Percentiles rank a stretch among this genome's conserved stretches.
Conservation (phyloP, 2,113 vertebrate genomes). For the Myotis lucifugus region DNA sequence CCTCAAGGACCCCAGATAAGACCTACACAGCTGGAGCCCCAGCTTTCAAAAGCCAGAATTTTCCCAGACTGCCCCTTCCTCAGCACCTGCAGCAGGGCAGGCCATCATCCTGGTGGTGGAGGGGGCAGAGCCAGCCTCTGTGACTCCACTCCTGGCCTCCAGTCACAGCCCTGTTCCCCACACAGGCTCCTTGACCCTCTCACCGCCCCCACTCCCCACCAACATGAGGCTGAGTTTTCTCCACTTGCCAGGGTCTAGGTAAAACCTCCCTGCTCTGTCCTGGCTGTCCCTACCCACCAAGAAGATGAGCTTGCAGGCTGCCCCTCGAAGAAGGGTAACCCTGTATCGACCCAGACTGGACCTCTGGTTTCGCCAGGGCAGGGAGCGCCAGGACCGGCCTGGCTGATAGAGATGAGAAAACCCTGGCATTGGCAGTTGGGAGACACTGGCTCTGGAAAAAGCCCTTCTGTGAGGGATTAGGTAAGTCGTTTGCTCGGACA, state of each 20-base stretch:
- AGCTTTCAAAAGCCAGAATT: not conserved
- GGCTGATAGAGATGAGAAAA: not conserved
- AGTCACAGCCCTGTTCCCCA: not conserved
- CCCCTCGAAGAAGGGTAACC: not conserved
- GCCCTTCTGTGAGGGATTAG: not conserved
- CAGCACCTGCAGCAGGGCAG: not conserved
- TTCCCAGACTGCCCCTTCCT: not conserved
- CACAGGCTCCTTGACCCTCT: not conserved
- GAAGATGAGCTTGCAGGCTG: not conserved
- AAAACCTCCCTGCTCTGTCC: not conserved
- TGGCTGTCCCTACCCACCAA: not conserved
- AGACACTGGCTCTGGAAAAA: not conserved
- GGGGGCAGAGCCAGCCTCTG: not conserved
- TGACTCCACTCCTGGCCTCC: not conserved
- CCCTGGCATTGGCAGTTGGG: not conserved
- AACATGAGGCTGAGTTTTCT: not conserved
- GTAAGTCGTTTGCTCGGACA: not conserved
- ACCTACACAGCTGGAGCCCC: not conserved
- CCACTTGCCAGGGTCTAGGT: not conserved
- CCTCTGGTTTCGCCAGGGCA: not conserved
- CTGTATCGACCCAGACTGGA: no score
- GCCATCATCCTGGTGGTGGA: not conserved
- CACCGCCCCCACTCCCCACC: not conserved
- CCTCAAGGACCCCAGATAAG: not conserved
- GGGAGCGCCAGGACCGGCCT: not conserved